phyloP scores from a whole-genome alignment of 2,113 vertebrate genomes.

The Nannospalax galili region DNA sequence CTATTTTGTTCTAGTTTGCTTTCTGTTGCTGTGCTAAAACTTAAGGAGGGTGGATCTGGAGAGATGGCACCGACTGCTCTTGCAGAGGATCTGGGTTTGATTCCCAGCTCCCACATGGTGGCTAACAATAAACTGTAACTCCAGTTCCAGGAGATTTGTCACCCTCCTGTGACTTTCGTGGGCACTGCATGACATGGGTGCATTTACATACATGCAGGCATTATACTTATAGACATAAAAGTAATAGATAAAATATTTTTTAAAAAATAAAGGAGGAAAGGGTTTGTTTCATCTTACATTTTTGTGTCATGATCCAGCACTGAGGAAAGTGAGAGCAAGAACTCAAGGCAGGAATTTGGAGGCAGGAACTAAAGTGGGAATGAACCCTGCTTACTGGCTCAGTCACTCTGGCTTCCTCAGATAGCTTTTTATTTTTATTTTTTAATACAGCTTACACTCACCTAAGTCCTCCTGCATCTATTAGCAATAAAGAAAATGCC shows the following conservation, averaged over 20 bases:
- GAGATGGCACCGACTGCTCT: too few relatives aligned
- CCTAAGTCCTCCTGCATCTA: neutral
- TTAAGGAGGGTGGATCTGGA: too few relatives aligned
- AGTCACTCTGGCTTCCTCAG: neutral
- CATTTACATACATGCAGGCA: too few relatives aligned
- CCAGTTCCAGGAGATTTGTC: too few relatives aligned
- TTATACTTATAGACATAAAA: too few relatives aligned
- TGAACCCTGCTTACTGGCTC: neutral
- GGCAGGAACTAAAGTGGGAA: neutral
- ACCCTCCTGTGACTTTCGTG: too few relatives aligned
- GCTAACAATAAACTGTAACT: too few relatives aligned
- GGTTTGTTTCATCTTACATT: neutral
- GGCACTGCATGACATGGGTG: too few relatives aligned
- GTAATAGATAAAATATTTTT: too few relatives aligned
- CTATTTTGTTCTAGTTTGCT: neutral
- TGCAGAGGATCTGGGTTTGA: too few relatives aligned
- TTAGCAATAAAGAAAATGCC: neutral
- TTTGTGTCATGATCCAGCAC: neutral
- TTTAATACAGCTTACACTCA: neutral
- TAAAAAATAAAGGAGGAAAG: neutral
- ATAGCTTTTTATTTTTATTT: neutral
- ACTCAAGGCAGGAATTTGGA: neutral
- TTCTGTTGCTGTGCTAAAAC: neutral
- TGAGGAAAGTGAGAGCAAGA: neutral
- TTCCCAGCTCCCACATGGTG: too few relatives aligned